Percentiles rank a stretch among this genome's conserved stretches.
Evolutionary conservation across 2,888 invertebrate genomes (phyloP).

Genomic region (Trichacis sp.): DNA sequence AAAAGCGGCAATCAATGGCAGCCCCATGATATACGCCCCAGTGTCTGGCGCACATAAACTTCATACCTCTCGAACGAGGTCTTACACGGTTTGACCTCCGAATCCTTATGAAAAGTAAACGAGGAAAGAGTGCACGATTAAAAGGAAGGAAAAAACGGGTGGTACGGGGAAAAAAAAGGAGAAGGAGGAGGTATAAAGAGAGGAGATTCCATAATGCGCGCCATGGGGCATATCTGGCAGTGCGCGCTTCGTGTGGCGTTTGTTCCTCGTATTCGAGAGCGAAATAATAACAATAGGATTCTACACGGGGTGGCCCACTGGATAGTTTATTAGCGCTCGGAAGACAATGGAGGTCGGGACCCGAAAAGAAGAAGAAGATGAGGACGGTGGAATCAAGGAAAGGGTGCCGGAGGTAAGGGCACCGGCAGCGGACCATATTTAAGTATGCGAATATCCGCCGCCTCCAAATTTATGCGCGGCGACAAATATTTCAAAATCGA

Average conservation of each 20-base stretch:
- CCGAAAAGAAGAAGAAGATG: slow-evolving; percentile 57
- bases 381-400: slow-evolving; percentile 26
- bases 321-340: slow-evolving; percentile 67
- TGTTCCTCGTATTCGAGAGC: slow-evolving; percentile 51
- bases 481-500: slow-evolving; percentile 67
- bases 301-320: slow-evolving; percentile 61
- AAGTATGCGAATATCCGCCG: slow-evolving; percentile 62
- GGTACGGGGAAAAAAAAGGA: slow-evolving; percentile 10
- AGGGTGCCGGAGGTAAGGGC: slow-evolving; percentile 24
- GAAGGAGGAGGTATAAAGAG: slow-evolving; percentile 17
- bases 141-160: slow-evolving; percentile 22
- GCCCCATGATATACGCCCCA: slow-evolving; percentile 6
- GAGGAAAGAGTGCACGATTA: slow-evolving; percentile 24
- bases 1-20: slow-evolving; percentile 10
- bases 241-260: slow-evolving; percentile 45
- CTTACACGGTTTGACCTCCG: slow-evolving; percentile 18
- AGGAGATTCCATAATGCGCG: slow-evolving; percentile 59
- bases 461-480: slow-evolving; percentile 64
- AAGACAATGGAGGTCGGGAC: slow-evolving; percentile 68
- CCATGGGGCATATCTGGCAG: slow-evolving; percentile 45
- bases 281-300: slow-evolving; percentile 59
- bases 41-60: neutral
- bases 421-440: slow-evolving; percentile 58
- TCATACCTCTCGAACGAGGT: slow-evolving; percentile 8
- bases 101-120: slow-evolving; percentile 20